Percentiles rank a stretch among this genome's conserved stretches.
phyloP scores from a whole-genome alignment of 2,888 invertebrate genomes.

The Volucella zonaria region DNA sequence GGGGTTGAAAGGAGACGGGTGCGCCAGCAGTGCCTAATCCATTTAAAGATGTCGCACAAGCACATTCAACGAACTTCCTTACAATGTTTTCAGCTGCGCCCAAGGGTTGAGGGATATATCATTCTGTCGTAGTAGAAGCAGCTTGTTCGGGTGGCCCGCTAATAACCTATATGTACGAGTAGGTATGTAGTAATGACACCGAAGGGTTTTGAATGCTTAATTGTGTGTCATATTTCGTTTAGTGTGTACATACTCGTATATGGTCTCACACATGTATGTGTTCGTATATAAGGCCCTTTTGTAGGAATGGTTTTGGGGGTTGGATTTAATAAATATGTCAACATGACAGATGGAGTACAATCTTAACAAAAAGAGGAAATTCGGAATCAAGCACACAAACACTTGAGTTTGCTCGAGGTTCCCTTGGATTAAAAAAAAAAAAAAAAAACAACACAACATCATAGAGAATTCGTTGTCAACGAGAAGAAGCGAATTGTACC shows the following conservation, averaged over 20 bases:
- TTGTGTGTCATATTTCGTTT: slow-evolving; percentile 62
- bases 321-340: slow-evolving; percentile 66
- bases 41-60: slow-evolving; percentile 55
- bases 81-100: slow-evolving; percentile 5
- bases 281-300: background rate
- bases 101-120: slow-evolving; percentile 32
- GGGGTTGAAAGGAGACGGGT: slow-evolving; percentile 16
- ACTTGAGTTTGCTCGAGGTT: slow-evolving; percentile 24
- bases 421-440: no score
- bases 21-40: slow-evolving; percentile 17
- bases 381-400: slow-evolving; percentile 33
- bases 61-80: slow-evolving; percentile 30
- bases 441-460: no score
- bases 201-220: slow-evolving; percentile 66
- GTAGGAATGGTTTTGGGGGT: slow-evolving; percentile 3
- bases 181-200: slow-evolving; percentile 48
- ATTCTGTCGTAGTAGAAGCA: slow-evolving; percentile 39
- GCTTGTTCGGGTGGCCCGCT: slow-evolving; percentile 26
- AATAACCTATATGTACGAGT: slow-evolving; percentile 12
- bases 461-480: slow-evolving; percentile 20
- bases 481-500: background rate
- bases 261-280: background rate
- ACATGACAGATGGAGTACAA: slow-evolving; percentile 45
- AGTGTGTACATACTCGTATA: background rate
- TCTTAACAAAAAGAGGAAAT: slow-evolving; percentile 36